Evolutionary conservation across 2,113 vertebrate species (phyloP), one percentile per base, ranked within the genome.

Genomic region (Rynchops niger): DNA sequence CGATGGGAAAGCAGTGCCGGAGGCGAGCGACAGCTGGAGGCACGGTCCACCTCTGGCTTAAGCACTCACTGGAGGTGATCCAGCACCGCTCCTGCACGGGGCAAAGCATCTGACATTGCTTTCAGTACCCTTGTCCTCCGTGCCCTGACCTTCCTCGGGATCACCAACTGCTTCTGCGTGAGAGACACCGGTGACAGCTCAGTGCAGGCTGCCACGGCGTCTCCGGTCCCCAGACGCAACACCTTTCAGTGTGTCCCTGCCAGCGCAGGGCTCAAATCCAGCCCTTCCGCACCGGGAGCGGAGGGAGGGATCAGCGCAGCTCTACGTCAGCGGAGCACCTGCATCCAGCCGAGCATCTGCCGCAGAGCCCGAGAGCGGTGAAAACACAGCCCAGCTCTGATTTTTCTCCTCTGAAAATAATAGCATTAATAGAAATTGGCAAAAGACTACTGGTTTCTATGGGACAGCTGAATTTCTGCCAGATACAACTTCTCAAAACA

Each of bases 321-420:
- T 70, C 74, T 30, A 3, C 0, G 0, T 43, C 82, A 89, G 76
- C 4, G 3, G 49, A 92, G 61, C 77, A 82, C 81, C 86, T 76
- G 83, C 83, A 84, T n/a, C 30, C 56, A 92, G 86, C 83, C 58
- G 43, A 87, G 69, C 78, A 72, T 79, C 70, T 86, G 89, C 80
- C 2, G 12, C 86, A 91, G 86, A 65, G 86, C 81, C 34, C 0
- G 11, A 78, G 38, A 52, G 53, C 49, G 1, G 49, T 4, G 19
- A 47, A 73, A 91, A 82, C 40, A 86, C 3, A 1, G 58, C 29
- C 38, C 13, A 20, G 66, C 66, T 62, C 62, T 73, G 73, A 73
- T 43, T 87, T 87, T 82, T 53, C 66, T 77, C 49, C 70, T 88
- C 79, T 2, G 4, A 80, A 95, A 94, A 90, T 13, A 91, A 89